These are phyloP conservation scores for Pheosia tremula DNA, from an alignment of 2,888 invertebrate genomes.

Conservation along the genomic window DNA sequence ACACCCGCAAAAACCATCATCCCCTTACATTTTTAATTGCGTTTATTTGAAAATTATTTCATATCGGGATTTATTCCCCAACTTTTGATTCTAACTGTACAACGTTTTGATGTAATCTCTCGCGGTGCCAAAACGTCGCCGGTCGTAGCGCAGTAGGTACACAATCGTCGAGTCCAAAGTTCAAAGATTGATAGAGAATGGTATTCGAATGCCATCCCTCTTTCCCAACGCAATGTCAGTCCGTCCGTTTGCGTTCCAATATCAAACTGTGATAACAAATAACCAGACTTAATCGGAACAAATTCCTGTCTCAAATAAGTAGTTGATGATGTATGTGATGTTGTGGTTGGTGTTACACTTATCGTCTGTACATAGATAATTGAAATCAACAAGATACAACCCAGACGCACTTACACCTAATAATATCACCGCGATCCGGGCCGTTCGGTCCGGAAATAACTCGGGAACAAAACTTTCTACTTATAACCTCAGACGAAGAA, in stretches of 20 bases:
- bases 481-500: no score
- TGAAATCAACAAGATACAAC: no score
- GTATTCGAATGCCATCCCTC: background rate
- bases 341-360: background rate
- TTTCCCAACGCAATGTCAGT: background rate
- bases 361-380: no score
- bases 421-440: no score
- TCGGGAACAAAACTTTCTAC: no score
- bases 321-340: background rate
- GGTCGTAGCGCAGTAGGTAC: background rate
- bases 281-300: background rate
- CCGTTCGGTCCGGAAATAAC: no score
- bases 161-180: background rate
- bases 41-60: no score
- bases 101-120: background rate
- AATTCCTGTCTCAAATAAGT: background rate
- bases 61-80: background rate
- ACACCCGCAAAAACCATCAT: no score
- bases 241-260: background rate
- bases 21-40: no score
- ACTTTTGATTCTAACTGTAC: background rate
- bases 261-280: background rate
- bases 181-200: background rate
- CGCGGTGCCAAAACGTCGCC: background rate
- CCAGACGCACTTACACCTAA: no score